phyloP scores from a whole-genome alignment of 2,888 invertebrate genomes.

The Lagria hirta region DNA sequence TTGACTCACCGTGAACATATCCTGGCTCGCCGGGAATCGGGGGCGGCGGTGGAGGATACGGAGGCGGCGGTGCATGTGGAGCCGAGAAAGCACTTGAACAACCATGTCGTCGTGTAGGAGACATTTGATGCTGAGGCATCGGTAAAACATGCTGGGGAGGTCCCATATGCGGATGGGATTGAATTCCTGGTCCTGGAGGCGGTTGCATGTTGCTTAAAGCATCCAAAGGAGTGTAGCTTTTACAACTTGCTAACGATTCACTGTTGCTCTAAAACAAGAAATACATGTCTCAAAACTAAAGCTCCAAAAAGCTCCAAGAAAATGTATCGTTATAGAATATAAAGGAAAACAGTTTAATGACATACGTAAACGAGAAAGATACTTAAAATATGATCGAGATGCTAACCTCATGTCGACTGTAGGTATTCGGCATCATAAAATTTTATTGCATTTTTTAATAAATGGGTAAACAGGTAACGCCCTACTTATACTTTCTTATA shows the following conservation, averaged over 20 bases:
- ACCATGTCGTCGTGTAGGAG: constrained; percentile 57
- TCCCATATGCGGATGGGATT: constrained; percentile 41
- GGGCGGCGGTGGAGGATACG: constrained; percentile 44
- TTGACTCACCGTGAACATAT: constrained; percentile 53
- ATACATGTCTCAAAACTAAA: too few relatives aligned
- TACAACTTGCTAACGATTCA: constrained; percentile 47
- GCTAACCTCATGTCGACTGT: too few relatives aligned
- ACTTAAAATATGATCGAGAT: too few relatives aligned
- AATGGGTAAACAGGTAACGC: too few relatives aligned
- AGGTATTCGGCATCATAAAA: too few relatives aligned
- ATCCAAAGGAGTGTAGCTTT: constrained; percentile 80
- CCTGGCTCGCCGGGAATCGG: constrained; percentile 42
- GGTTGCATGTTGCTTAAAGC: constrained; percentile 87
- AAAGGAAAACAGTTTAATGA: too few relatives aligned
- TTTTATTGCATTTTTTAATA: too few relatives aligned
- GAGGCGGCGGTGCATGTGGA: constrained; percentile 55
- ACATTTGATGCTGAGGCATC: constrained; percentile 45
- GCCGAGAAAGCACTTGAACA: constrained; percentile 66
- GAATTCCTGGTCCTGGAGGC: constrained; percentile 60
- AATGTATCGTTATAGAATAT: too few relatives aligned
- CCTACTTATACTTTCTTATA: too few relatives aligned
- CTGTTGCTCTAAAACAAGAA: constrained; percentile 30
- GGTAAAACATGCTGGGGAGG: constrained; percentile 56
- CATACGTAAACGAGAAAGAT: too few relatives aligned
- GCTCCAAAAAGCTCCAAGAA: too few relatives aligned